phyloP scores from a whole-genome alignment of 2,797 vertebrate species.

The Poecilia velifera region DNA sequence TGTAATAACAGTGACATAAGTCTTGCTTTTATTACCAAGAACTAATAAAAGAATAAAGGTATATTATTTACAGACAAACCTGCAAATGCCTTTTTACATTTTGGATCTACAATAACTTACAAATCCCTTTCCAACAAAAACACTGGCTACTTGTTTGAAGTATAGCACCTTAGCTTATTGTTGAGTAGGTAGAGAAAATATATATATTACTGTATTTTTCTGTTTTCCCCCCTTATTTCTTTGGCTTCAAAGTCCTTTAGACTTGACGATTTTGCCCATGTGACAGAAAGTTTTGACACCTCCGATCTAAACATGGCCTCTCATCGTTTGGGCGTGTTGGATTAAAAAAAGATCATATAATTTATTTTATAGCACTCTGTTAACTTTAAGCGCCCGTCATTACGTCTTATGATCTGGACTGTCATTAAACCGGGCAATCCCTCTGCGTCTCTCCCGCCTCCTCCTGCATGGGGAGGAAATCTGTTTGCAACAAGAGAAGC shows the following conservation, averaged over 20 bases:
- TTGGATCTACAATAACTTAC: background rate
- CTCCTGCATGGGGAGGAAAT: conserved; percentile 3
- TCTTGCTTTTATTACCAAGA: background rate
- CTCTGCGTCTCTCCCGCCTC: no score
- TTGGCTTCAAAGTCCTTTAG: background rate
- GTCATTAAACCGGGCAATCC: conserved; percentile 30
- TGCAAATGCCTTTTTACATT: background rate
- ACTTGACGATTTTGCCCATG: background rate
- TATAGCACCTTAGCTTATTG: no score
- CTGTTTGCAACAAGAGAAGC: conserved; percentile 6
- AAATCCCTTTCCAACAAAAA: background rate
- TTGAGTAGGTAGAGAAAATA: no score
- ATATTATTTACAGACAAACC: background rate
- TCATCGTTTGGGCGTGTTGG: background rate
- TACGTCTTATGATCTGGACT: conserved; percentile 35
- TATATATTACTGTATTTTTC: no score
- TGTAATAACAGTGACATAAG: background rate
- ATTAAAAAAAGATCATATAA: conserved; percentile 48
- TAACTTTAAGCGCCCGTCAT: conserved; percentile 52
- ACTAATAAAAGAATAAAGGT: background rate
- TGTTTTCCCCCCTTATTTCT: background rate
- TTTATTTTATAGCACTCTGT: conserved; percentile 57
- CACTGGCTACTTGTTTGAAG: background rate
- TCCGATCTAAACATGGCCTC: conserved; percentile 16
- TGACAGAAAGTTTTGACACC: background rate